These are phyloP conservation scores for Pelobates cultripes DNA, from an alignment of 2,797 vertebrate species.

Conservation along the genomic window DNA sequence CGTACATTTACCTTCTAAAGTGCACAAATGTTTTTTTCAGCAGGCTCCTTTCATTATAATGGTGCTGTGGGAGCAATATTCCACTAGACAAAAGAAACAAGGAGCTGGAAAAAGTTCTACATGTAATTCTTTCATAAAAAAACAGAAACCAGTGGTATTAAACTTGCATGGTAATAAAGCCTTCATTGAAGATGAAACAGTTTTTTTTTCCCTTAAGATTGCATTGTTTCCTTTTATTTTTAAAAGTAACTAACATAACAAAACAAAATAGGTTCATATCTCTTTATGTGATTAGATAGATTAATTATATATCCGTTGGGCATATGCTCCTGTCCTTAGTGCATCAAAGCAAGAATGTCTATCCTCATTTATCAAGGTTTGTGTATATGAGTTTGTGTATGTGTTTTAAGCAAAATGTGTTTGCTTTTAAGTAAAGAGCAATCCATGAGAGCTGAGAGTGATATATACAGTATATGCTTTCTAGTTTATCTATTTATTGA, in stretches of 20 bases:
- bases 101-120: conserved; percentile 47
- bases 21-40: no score
- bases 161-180: conserved; percentile 46
- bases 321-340: not conserved
- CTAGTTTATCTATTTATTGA: not conserved
- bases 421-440: not conserved
- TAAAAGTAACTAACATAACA: conserved; percentile 6
- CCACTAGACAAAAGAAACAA: conserved; percentile 45
- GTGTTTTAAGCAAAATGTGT: no score
- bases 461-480: not conserved
- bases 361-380: no score
- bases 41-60: conserved; percentile 51
- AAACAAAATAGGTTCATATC: conserved; percentile 24
- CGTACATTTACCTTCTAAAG: no score
- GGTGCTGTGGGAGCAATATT: conserved; percentile 50
- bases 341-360: no score
- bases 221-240: conserved; percentile 36
- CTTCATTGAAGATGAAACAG: conserved; percentile 50
- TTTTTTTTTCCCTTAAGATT: conserved; percentile 30
- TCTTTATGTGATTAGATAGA: not conserved
- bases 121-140: conserved; percentile 46
- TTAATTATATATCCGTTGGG: not conserved
- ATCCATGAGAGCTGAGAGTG: not conserved
- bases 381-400: no score
- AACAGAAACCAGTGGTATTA: conserved; percentile 47